Evolutionary conservation across 2,888 invertebrate genomes (phyloP), one percentile per base, ranked within the genome.

Genomic region (Trissoscelio sp.): DNA sequence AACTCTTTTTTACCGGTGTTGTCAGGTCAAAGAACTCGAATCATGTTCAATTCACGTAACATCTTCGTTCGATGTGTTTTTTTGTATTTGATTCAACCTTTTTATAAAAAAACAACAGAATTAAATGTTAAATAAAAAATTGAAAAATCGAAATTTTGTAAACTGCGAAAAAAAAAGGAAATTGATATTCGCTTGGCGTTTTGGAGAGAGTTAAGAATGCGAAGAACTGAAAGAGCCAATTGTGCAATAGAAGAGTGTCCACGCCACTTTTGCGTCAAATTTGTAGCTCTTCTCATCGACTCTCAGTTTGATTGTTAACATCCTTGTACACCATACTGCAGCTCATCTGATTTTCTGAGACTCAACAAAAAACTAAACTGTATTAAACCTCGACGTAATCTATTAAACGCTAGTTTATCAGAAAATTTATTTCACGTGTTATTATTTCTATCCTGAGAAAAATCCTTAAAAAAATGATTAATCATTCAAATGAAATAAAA

Each of bases 371-470:
- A 86, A 85, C 82, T 83, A 83, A 86, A 87, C 86, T 88, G 87
- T 88, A 89, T 85, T 87, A 88, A 88, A 88, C 88, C 86, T 87
- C 86, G 86, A 88, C 87, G 85, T 87, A 87, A 87, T 89, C 87
- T 88, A 88, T 89, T 89, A 89, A 89, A 89, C 85, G 87, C 86
- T 88, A 89, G 88, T 88, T 89, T 89, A 87, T 88, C 87, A 88
- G 86, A 88, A 89, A 88, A 87, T 84, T 83, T 73, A 85, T 85
- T 77, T 57, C 75, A 58, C 73, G 83, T 82, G 79, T 85, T 46
- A 37, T 85, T 82, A 74, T 83, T 79, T 58, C 44, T 75, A 67
- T 46, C 74, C 78, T 16, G 9, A 18, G 9, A 24, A 24, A 6
- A 24, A 24, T 24, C 24, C 24, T 24, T 24, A n/a, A n/a, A n/a